These are phyloP conservation scores for Tetrao urogallus DNA, from an alignment of 2,113 vertebrate species.

Conservation along the genomic window DNA sequence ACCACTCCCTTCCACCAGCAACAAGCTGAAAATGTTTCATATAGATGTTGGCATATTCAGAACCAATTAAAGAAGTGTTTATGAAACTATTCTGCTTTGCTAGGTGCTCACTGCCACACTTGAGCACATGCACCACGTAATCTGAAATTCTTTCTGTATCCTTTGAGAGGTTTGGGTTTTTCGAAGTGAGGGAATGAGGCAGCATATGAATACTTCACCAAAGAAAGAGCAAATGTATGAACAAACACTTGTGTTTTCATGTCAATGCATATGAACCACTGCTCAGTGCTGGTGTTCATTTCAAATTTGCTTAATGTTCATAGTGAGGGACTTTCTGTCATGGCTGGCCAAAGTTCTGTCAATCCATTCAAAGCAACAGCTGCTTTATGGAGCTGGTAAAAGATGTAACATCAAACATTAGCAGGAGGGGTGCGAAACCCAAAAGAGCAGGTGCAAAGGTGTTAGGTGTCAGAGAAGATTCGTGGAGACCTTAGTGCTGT, in stretches of 20 bases:
- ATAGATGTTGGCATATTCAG: background rate
- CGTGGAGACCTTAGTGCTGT: background rate
- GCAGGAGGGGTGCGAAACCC: constrained; percentile 53
- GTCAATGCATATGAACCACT: background rate
- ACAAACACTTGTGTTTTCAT: background rate
- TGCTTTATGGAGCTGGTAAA: constrained; percentile 34
- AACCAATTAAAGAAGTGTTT: background rate
- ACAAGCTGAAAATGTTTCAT: background rate
- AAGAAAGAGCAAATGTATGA: background rate
- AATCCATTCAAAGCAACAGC: constrained; percentile 52
- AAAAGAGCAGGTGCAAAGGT: constrained; percentile 66
- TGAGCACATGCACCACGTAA: background rate
- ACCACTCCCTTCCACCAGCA: background rate
- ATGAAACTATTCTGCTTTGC: background rate
- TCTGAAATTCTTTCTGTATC: background rate
- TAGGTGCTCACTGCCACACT: background rate
- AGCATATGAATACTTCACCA: background rate
- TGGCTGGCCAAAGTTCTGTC: constrained; percentile 21
- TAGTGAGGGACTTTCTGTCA: background rate
- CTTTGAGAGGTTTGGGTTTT: background rate
- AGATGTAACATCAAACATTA: constrained; percentile 32
- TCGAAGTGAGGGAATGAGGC: background rate
- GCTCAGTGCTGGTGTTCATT: background rate
- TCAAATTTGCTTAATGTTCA: background rate
- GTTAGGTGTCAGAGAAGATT: constrained; percentile 53